These are phyloP conservation scores for Chrysotoxum bicinctum DNA, from an alignment of 2,888 invertebrate genomes.

Conservation along the genomic window DNA sequence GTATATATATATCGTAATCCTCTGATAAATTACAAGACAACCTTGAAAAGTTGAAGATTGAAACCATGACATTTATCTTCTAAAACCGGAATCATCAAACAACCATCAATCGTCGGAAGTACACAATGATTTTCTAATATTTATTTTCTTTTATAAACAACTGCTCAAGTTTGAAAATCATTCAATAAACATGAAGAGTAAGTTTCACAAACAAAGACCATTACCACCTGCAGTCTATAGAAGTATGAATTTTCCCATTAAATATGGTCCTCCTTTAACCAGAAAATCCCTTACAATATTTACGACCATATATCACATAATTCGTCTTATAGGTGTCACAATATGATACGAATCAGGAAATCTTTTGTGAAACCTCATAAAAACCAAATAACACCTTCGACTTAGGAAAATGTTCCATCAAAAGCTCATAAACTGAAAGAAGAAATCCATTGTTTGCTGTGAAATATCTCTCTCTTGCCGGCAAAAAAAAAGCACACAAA, in stretches of 20 bases:
- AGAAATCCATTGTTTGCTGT: neutral
- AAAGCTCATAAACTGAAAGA: conserved; percentile 8
- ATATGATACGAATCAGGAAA: conserved; percentile 35
- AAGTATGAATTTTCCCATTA: neutral
- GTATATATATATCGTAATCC: neutral
- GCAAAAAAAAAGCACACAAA: neutral
- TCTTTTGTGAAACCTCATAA: neutral
- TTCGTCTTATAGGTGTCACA: conserved; percentile 14
- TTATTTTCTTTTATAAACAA: neutral
- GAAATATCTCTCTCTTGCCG: neutral
- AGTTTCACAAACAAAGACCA: neutral
- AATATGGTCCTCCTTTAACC: neutral
- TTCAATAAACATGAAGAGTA: neutral
- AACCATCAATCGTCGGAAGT: conserved; percentile 9
- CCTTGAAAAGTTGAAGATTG: conserved; percentile 8
- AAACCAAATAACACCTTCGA: neutral
- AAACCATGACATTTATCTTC: conserved; percentile 9
- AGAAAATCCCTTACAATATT: neutral
- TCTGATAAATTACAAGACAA: neutral
- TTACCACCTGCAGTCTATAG: neutral
- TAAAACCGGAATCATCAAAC: neutral
- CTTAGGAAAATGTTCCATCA: conserved; percentile 21
- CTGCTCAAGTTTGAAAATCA: neutral
- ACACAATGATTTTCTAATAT: conserved; percentile 14
- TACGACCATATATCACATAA: conserved; percentile 12